A percentile compares a stretch with the other conserved stretches of the same genome.
These are phyloP conservation scores for Geotrupes spiniger DNA, from an alignment of 2,888 invertebrate genomes.

Conservation along the genomic window DNA sequence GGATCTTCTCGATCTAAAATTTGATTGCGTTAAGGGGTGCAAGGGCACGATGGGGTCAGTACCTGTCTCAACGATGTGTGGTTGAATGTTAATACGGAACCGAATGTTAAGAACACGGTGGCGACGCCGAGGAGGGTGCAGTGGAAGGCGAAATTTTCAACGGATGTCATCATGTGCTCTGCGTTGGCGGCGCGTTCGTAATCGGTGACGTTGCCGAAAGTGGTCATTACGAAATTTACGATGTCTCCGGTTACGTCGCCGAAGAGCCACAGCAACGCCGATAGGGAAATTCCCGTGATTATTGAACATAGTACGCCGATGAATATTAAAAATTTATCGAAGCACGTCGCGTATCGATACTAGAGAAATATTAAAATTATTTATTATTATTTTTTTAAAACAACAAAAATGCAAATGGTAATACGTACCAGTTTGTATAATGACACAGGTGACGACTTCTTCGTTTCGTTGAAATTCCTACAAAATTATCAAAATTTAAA, in stretches of 20 bases:
- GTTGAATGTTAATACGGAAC: constrained; percentile 64
- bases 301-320: constrained; percentile 59
- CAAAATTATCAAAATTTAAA: too few species aligned
- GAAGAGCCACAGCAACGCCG: constrained; percentile 65
- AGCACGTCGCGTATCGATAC: constrained; percentile 63
- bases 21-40: too few species aligned
- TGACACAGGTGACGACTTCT: too few species aligned
- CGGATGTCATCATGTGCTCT: constrained; percentile 50
- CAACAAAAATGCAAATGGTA: too few species aligned
- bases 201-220: too few species aligned
- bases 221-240: too few species aligned
- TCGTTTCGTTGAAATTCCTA: too few species aligned
- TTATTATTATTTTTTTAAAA: too few species aligned
- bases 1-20: constrained; percentile 59
- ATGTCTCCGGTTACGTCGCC: constrained; percentile 62
- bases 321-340: constrained; percentile 57
- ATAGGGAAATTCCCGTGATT: constrained; percentile 60
- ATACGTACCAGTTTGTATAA: too few species aligned
- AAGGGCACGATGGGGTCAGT: constrained; percentile 27
- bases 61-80: constrained; percentile 68
- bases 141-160: constrained; percentile 57
- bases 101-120: constrained; percentile 60
- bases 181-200: too few species aligned
- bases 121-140: constrained; percentile 58
- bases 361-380: constrained; percentile 38